Base-by-base conservation (phyloP, 2,888 invertebrate species). In the Mellilla xanthometata region DNA sequence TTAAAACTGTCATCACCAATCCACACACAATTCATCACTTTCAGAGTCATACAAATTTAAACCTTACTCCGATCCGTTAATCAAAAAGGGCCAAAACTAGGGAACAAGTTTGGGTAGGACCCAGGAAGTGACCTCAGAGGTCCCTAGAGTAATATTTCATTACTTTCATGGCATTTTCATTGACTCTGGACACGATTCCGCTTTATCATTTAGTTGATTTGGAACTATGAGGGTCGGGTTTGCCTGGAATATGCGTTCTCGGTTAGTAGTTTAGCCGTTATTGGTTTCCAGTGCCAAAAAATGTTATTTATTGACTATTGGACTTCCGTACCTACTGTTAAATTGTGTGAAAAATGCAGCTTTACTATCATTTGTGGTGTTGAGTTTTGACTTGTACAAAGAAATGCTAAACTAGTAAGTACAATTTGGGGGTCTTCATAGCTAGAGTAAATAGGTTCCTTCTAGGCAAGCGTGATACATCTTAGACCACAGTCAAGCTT, bases 121-220 rank as follows among this genome's bases (percentile, higher is more conserved):
- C 39, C 51, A 49, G 56, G 56, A 54, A 54, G 50, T 56, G 48
- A 48, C 39, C 40, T 36, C 42, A 42, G 38, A 36, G 45, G 45
- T 13, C 38, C 28, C 32, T 7, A 13, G 29, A 26, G 35, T 38
- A 32, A 51, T 56, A 56, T 48, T 52, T 54, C 41, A 54, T 48
- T 35, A 38, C 32, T 46, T 41, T 30, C 33, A 50, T 38, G 53
- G 53, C 50, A 39, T 35, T 54, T 54, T 43, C 41, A 49, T 51
- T 51, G 47, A 47, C 50, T 47, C 39, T 34, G 32, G 41, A 33
- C 45, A 26, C 27, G 39, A 43, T 28, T 41, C 32, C 33, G 29
- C 41, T 47, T 38, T 41, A 47, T 47, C 47, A 41, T 47, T 47
- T 40, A 47, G 36, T 41, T 47, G 31, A 41, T 41, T 47, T 29